Evolutionary conservation across 2,113 vertebrate species (phyloP).

Genomic region (Eulemur rufifrons): DNA sequence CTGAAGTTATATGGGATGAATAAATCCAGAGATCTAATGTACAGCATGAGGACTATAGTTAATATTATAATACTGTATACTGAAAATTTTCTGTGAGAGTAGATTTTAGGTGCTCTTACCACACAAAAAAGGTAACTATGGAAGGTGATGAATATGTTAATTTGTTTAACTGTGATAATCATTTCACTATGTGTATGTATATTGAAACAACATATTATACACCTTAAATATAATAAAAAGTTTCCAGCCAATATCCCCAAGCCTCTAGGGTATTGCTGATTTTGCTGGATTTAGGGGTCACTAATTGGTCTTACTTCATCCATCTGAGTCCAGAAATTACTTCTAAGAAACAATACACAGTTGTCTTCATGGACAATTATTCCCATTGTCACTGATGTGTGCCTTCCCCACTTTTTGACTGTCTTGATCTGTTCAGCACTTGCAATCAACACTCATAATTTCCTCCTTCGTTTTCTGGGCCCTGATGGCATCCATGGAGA

Average conservation of each 20-base stretch:
- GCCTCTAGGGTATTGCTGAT: background rate
- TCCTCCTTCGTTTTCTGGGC: background rate
- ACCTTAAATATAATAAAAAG: background rate
- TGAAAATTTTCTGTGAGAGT: background rate
- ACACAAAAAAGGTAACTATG: background rate
- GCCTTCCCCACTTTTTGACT: background rate
- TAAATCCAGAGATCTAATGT: background rate
- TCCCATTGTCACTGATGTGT: background rate
- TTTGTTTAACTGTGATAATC: background rate
- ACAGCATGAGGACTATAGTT: background rate
- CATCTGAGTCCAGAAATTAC: background rate
- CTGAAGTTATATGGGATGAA: background rate
- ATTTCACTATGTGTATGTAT: background rate
- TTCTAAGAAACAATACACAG: background rate
- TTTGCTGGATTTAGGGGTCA: background rate
- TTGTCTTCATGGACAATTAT: background rate
- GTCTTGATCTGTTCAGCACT: background rate
- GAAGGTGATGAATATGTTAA: background rate
- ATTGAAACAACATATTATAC: background rate
- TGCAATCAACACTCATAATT: background rate
- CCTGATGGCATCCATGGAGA: background rate
- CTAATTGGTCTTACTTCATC: background rate
- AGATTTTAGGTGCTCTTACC: background rate
- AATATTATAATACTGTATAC: background rate
- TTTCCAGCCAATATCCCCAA: background rate